phyloP scores from a whole-genome alignment of 2,888 invertebrate genomes.

The Drosophila anomelani region DNA sequence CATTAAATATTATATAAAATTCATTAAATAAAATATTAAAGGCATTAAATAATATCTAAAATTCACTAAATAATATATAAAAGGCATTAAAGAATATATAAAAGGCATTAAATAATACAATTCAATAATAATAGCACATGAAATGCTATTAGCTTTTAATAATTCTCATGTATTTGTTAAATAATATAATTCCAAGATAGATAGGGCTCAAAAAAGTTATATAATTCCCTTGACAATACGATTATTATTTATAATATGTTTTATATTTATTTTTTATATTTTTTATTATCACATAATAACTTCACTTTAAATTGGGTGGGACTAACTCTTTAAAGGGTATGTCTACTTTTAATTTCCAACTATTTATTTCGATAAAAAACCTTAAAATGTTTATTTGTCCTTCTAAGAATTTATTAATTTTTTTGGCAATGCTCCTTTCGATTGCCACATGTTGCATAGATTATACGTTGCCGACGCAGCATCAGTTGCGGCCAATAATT shows the following conservation, averaged over 20 bases:
- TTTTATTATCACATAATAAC: too few relatives aligned
- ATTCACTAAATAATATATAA: too few relatives aligned
- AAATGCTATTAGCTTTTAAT: too few relatives aligned
- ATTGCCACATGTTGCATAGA: slow-evolving; percentile 76
- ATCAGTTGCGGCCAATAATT: slow-evolving; percentile 54
- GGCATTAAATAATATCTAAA: too few relatives aligned
- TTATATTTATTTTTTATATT: not conserved
- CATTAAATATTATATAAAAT: too few relatives aligned
- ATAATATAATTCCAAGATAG: not conserved
- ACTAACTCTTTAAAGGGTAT: too few relatives aligned
- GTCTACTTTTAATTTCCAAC: not conserved
- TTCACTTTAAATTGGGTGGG: too few relatives aligned
- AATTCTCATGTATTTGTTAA: too few relatives aligned
- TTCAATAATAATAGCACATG: too few relatives aligned
- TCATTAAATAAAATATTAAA: too few relatives aligned
- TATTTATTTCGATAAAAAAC: not conserved
- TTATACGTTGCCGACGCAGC: slow-evolving; percentile 64
- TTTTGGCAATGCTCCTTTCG: slow-evolving; percentile 19
- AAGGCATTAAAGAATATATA: too few relatives aligned
- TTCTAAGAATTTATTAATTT: not conserved
- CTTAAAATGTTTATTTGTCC: not conserved
- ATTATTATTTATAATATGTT: not conserved
- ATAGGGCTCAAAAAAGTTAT: not conserved
- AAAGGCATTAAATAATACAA: too few relatives aligned
- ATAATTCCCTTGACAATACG: not conserved